A percentile compares a stretch with the other conserved stretches of the same genome.
These are phyloP conservation scores for Athalia circularis DNA, from an alignment of 2,888 invertebrate genomes.

Conservation along the genomic window DNA sequence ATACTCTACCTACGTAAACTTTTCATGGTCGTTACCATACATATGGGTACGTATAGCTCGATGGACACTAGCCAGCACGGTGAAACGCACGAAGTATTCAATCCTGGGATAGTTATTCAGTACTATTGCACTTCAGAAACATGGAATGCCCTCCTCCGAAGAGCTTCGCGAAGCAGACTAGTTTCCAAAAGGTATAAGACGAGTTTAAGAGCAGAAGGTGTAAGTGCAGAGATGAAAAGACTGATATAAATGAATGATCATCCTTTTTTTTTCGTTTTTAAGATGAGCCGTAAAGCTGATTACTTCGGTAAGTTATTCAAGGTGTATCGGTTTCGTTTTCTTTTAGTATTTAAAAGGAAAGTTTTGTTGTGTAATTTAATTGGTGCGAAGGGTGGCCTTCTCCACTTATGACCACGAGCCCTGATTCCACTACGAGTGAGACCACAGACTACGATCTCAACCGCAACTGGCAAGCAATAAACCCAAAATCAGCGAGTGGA, in stretches of 20 bases:
- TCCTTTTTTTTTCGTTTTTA: too few species aligned
- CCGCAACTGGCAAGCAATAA: constrained; percentile 34
- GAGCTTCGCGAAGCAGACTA: too few species aligned
- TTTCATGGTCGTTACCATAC: constrained; percentile 36
- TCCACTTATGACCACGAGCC: neutral
- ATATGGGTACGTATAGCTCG: constrained; percentile 6
- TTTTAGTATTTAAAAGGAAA: constrained; percentile 10
- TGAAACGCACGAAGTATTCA: constrained; percentile 29
- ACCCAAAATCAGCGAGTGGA: constrained; percentile 21
- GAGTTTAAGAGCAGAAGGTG: too few species aligned
- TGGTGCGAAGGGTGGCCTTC: constrained; percentile 4
- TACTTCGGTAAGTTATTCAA: too few species aligned
- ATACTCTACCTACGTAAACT: constrained; percentile 38
- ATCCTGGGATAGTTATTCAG: constrained; percentile 27
- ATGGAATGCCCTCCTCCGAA: too few species aligned
- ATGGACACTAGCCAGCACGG: neutral
- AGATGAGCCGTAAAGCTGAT: too few species aligned
- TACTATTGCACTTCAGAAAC: neutral
- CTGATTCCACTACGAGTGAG: neutral
- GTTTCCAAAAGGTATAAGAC: too few species aligned
- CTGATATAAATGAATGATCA: too few species aligned
- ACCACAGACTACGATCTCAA: constrained; percentile 14
- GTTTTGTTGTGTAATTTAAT: constrained; percentile 11
- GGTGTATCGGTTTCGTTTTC: too few species aligned
- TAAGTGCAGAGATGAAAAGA: too few species aligned